These are phyloP conservation scores for Cyprinodon variegatus DNA, from an alignment of 2,113 vertebrate species.

Conservation along the genomic window DNA sequence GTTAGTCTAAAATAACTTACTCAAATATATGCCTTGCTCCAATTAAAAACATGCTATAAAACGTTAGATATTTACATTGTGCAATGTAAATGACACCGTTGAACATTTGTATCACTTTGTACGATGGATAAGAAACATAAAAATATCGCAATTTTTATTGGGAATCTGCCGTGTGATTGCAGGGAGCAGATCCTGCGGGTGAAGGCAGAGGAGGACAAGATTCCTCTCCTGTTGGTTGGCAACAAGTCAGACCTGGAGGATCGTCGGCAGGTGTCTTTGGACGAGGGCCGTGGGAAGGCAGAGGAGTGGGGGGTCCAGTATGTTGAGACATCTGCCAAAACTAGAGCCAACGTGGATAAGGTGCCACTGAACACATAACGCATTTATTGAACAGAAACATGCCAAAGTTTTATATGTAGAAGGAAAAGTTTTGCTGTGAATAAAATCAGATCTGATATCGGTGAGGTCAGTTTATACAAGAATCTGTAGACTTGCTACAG, in stretches of 20 bases:
- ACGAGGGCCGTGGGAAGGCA: slow-evolving; percentile 69
- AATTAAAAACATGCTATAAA: not conserved
- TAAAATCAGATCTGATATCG: not conserved
- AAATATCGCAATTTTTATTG: too few species aligned
- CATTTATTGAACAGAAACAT: not conserved
- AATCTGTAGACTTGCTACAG: not conserved
- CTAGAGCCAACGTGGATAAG: slow-evolving; percentile 82
- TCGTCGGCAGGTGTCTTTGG: slow-evolving; percentile 72
- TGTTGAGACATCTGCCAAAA: slow-evolving; percentile 82
- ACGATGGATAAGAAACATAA: not conserved
- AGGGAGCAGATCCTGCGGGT: slow-evolving; percentile 79
- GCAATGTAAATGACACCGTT: not conserved
- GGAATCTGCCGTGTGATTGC: not conserved
- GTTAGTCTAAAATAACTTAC: too few species aligned
- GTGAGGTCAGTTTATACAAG: not conserved
- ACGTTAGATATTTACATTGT: not conserved
- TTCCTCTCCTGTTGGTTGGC: slow-evolving; percentile 74
- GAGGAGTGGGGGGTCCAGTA: slow-evolving; percentile 81
- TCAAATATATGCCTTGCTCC: not conserved
- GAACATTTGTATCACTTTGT: not conserved
- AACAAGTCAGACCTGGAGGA: slow-evolving; percentile 79
- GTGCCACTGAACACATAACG: slow-evolving; percentile 30
- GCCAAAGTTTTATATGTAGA: not conserved
- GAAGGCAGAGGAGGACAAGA: slow-evolving; percentile 77
- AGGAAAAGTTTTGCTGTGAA: not conserved